Conservation (phyloP, 2,113 vertebrate genomes). For the Ancistrus triradiatus region DNA sequence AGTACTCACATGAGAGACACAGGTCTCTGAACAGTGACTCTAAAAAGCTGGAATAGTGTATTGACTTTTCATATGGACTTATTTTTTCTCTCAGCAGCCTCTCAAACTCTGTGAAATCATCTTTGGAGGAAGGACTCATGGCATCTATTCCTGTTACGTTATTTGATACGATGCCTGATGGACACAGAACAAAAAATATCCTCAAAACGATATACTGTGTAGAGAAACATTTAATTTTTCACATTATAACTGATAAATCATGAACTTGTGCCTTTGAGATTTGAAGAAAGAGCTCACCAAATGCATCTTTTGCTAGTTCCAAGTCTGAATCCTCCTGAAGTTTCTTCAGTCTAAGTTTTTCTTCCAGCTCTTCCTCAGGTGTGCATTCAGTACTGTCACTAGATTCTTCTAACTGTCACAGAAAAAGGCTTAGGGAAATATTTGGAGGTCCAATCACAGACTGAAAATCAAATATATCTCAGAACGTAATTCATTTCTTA, state of each 20-base stretch:
- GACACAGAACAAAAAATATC: neutral
- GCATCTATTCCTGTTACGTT: slow-evolving; percentile 85
- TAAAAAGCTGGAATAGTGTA: slow-evolving; percentile 89
- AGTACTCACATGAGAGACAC: slow-evolving; percentile 89
- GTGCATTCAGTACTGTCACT: slow-evolving; percentile 69
- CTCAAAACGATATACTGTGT: too few species aligned
- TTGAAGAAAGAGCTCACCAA: slow-evolving; percentile 82
- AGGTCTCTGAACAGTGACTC: slow-evolving; percentile 91
- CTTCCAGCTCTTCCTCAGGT: slow-evolving; percentile 82
- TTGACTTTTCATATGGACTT: slow-evolving; percentile 86
- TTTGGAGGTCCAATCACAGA: too few species aligned
- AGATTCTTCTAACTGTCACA: slow-evolving; percentile 69
- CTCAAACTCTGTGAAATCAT: slow-evolving; percentile 96
- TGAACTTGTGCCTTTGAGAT: too few species aligned
- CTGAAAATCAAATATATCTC: too few species aligned
- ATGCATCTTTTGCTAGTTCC: slow-evolving; percentile 91
- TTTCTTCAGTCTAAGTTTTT: slow-evolving; percentile 87
- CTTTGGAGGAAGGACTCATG: slow-evolving; percentile 93
- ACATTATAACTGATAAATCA: neutral
- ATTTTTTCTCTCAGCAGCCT: slow-evolving; percentile 94
- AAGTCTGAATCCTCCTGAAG: slow-evolving; percentile 91
- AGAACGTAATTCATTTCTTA: too few species aligned
- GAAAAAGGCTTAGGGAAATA: neutral
- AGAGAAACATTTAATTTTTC: too few species aligned
- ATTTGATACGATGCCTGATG: slow-evolving; percentile 74